phyloP scores from a whole-genome alignment of 2,888 invertebrate genomes.

The Leptopilina drosophilae region DNA sequence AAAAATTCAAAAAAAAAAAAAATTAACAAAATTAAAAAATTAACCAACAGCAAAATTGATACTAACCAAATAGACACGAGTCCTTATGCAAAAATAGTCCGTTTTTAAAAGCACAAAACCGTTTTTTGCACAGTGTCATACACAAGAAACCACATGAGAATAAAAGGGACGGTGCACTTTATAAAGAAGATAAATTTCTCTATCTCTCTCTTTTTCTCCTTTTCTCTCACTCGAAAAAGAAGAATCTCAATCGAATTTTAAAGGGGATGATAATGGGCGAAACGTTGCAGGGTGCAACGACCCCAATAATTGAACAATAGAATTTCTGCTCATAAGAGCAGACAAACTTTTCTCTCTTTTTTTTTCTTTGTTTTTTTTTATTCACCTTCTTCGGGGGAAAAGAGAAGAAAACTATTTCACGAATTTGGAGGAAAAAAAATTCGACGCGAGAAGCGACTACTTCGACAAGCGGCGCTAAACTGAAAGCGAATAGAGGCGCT shows the following conservation, averaged over 20 bases:
- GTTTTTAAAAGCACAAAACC: background rate
- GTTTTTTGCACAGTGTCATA: constrained; percentile 26
- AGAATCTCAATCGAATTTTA: background rate
- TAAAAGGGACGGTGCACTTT: background rate
- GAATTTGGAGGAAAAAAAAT: background rate
- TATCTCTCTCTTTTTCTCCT: background rate
- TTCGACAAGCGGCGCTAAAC: constrained; percentile 40
- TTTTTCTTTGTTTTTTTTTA: no score
- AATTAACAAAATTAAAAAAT: no score
- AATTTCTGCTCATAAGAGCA: background rate
- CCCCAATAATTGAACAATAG: constrained; percentile 10
- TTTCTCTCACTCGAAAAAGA: background rate
- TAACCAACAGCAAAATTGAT: background rate
- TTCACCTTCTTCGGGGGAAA: background rate
- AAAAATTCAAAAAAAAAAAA: no score
- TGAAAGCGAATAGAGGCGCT: constrained; percentile 24
- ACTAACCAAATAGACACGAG: background rate
- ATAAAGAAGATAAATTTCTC: background rate
- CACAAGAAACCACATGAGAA: constrained; percentile 26
- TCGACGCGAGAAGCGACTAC: constrained; percentile 33
- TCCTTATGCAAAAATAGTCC: background rate
- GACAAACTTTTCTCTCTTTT: no score
- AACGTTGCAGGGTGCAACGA: constrained; percentile 19
- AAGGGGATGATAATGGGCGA: constrained; percentile 31
- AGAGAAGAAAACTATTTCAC: background rate